Base-by-base conservation (phyloP, 37 sponge, comb jelly and placozoan species). In the Ianthella basta region DNA sequence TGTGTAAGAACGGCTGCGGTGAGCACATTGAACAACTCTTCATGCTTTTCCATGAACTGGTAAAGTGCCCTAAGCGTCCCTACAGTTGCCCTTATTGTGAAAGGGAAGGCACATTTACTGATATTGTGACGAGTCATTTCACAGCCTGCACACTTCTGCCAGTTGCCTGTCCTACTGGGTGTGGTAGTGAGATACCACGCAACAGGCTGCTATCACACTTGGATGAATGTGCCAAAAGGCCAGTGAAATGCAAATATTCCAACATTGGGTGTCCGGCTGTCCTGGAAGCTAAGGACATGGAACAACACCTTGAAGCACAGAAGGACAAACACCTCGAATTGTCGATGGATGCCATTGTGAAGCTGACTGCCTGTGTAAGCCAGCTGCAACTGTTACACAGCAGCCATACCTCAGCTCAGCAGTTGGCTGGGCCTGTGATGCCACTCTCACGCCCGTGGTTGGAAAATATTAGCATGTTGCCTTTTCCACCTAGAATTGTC, bases 311-410 rank as follows among this genome's bases (percentile, higher is more conserved):
- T 23, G 53, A 41, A 18, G 2, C 32, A 19, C 25, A 32, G 23
- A 41, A 75, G 78, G 78, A 41, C 53, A 24, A 75, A 1, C 78
- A 75, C 53, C 54, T 75, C 3, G n/a, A 75, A 41, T n/a, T 41
- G 78, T 36, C 54, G 1, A 75, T 75, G 53, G 15, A 75, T 41
- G 40, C n/a, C 20, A 44, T 75, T 32, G 78, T 75, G 20, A 36
- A 75, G 54, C 25, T 75, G 53, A 34, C 33, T 30, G 35, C 34
- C 34, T 30, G 34, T 30, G 27, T 69, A 35, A 35, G 70, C 19
- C 37, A 4, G 24, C 53, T 75, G 1, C 40, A 24, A 24, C 78
- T 41, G 5, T 20, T 40, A 38, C 8, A 34, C 37, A 23, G n/a
- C n/a, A n/a, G n/a, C 50, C 50, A 3, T 44, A 44, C 50, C 50